phyloP scores from a whole-genome alignment of 2,888 invertebrate genomes.

The Philereme vetulata region DNA sequence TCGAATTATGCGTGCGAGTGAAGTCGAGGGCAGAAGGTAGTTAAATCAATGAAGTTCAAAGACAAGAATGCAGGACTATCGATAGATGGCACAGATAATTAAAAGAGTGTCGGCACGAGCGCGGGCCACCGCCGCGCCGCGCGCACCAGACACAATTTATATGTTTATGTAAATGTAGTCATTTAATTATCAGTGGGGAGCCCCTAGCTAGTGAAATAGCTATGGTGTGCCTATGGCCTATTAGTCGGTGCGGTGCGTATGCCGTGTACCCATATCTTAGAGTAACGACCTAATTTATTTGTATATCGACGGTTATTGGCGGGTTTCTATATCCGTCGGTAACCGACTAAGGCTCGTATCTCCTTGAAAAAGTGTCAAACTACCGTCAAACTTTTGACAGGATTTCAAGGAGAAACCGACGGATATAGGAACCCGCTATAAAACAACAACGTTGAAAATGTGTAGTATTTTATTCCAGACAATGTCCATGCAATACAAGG shows the following conservation, averaged over 20 bases:
- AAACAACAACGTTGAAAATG: slow-evolving; percentile 4
- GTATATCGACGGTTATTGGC: slow-evolving; percentile 28
- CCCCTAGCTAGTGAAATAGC: slow-evolving; percentile 33
- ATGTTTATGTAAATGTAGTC: slow-evolving; percentile 47
- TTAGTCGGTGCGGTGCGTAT: slow-evolving; percentile 29
- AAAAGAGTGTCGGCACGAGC: slow-evolving; percentile 23
- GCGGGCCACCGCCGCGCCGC: slow-evolving; percentile 8
- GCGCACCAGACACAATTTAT: slow-evolving; percentile 26
- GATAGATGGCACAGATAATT: slow-evolving; percentile 18
- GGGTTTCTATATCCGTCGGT: no score
- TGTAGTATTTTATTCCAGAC: slow-evolving; percentile 1
- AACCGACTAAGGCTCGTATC: no score
- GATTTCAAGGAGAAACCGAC: no score
- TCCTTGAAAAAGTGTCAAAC: no score
- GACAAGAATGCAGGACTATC: slow-evolving; percentile 3
- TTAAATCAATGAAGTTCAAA: slow-evolving; percentile 3
- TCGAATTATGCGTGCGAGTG: no score
- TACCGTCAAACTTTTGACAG: no score
- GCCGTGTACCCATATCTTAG: slow-evolving; percentile 44
- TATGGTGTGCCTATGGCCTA: slow-evolving; percentile 23
- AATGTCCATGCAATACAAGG: no score
- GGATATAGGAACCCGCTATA: no score
- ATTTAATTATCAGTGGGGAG: slow-evolving; percentile 48
- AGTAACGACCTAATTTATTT: slow-evolving; percentile 52
- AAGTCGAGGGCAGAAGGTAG: no score